These are phyloP conservation scores for Hystrix brachyura DNA, from an alignment of 2,113 vertebrate genomes.

Conservation along the genomic window DNA sequence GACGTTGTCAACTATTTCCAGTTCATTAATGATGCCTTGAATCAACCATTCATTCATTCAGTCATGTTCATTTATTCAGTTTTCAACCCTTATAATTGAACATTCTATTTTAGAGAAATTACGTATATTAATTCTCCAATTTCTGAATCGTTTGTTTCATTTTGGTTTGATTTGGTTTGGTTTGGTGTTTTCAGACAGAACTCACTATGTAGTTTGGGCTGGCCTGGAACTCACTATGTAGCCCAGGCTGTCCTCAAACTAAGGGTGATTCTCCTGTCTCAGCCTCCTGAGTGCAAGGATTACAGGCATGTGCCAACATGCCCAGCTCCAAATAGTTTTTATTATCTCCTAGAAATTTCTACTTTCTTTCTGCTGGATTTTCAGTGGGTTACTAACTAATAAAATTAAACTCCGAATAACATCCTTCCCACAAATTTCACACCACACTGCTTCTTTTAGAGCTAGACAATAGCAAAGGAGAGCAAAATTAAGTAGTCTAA, in stretches of 20 bases:
- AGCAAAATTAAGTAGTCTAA: constrained; percentile 74
- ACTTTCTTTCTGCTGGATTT: constrained; percentile 45
- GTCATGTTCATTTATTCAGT: constrained; percentile 40
- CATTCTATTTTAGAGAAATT: constrained; percentile 53
- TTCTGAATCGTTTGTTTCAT: neutral
- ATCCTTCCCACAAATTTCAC: constrained; percentile 67
- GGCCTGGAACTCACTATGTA: too few relatives aligned
- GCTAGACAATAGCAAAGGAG: constrained; percentile 62
- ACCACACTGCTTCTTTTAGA: constrained; percentile 60
- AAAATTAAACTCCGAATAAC: constrained; percentile 55
- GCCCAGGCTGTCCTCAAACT: too few relatives aligned
- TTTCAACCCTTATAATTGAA: constrained; percentile 12
- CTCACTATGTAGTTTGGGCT: too few relatives aligned
- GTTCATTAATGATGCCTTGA: constrained; percentile 59
- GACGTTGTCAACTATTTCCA: constrained; percentile 43
- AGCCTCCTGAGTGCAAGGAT: too few relatives aligned
- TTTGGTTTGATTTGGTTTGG: too few relatives aligned
- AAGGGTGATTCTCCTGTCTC: too few relatives aligned
- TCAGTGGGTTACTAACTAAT: constrained; percentile 35
- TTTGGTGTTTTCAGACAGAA: too few relatives aligned
- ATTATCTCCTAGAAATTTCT: constrained; percentile 52
- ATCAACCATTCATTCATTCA: neutral
- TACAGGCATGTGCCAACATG: too few relatives aligned
- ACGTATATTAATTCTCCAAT: neutral
- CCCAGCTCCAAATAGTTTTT: neutral